Percentiles rank a stretch among this genome's conserved stretches.
These are phyloP conservation scores for Loriculus beryllinus DNA, from an alignment of 2,797 vertebrate species.

Conservation along the genomic window DNA sequence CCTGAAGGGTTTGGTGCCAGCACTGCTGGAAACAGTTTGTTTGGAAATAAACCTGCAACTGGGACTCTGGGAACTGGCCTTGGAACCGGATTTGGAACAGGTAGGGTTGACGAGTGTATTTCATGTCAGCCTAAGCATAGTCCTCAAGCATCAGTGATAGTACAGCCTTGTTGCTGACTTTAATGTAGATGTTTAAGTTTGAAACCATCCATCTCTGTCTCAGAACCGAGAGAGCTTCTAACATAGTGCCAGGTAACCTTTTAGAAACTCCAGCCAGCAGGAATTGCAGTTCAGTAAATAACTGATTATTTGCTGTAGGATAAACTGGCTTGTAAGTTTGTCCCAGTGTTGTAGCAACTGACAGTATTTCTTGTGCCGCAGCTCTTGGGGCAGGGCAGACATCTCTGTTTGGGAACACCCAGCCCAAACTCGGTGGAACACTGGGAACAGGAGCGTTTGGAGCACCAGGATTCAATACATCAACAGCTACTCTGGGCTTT, in stretches of 20 bases:
- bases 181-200: not conserved
- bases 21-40: slow-evolving; percentile 83
- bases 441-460: slow-evolving; percentile 89
- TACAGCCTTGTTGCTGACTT: not conserved
- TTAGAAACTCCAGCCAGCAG: not conserved
- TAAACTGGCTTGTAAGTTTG: not conserved
- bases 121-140: not conserved
- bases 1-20: slow-evolving; percentile 85
- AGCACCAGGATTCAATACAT: slow-evolving; percentile 82
- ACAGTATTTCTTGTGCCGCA: slow-evolving; percentile 5
- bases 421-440: slow-evolving; percentile 85
- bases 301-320: not conserved
- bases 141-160: not conserved
- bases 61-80: slow-evolving; percentile 88
- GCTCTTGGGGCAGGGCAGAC: slow-evolving; percentile 86
- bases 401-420: slow-evolving; percentile 89
- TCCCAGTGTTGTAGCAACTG: not conserved
- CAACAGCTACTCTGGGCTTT: slow-evolving; percentile 83
- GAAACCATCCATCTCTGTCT: not conserved
- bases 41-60: slow-evolving; percentile 87
- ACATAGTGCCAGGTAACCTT: rapidly evolving
- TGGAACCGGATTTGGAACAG: slow-evolving; percentile 88
- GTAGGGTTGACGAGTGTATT: slow-evolving; percentile 63
- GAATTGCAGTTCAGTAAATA: not conserved
- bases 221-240: not conserved